Evolutionary conservation across 2,113 vertebrate genomes (phyloP), one percentile per base, ranked within the genome.

Genomic region (Poeciliopsis occidentalis): DNA sequence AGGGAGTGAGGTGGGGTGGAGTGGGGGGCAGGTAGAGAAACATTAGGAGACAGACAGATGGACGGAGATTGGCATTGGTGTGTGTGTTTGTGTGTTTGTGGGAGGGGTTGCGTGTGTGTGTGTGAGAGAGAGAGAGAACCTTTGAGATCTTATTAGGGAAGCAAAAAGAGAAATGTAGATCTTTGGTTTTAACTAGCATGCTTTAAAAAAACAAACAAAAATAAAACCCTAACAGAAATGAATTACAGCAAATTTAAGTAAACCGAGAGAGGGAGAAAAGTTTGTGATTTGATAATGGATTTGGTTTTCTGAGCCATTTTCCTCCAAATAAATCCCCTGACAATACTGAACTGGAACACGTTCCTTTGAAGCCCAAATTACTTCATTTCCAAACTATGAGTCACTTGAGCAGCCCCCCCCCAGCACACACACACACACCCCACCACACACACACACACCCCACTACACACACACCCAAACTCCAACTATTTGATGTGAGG

Each of bases 1-100:
- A 37, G 34, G 34, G 34, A 11, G 6, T 0, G 34, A 8, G 0
- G 10, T 37, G 10, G 2, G 10, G 34, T 2, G 6, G 34, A 2
- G 10, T 11, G 34, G 2, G 10, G 34, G 8, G 7, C 10, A 3
- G 70, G 62, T 80, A 79, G 71, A 71, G 90, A 87, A 88, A 91
- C 87, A 91, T 88, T 84, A 88, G 90, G 82, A 91, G 89, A 87
- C 17, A 69, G 82, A 89, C 79, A 84, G 83, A 88, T 82, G 83
- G 87, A 88, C 84, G 75, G 65, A 79, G 73, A 54, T 81, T 31
- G 22, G 79, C 1, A 47, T 75, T 62, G 54, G 69, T 51, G 73
- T 44, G 78, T 31, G 30, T 3, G 30, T 31, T 3, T 31, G 30
- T 31, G 30, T 31, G 30, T 3, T 2, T 30, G 30, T 30, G 30